A percentile compares a stretch with the other conserved stretches of the same genome.
These are phyloP conservation scores for Pyrocoelia pectoralis DNA, from an alignment of 2,888 invertebrate genomes.

Conservation along the genomic window DNA sequence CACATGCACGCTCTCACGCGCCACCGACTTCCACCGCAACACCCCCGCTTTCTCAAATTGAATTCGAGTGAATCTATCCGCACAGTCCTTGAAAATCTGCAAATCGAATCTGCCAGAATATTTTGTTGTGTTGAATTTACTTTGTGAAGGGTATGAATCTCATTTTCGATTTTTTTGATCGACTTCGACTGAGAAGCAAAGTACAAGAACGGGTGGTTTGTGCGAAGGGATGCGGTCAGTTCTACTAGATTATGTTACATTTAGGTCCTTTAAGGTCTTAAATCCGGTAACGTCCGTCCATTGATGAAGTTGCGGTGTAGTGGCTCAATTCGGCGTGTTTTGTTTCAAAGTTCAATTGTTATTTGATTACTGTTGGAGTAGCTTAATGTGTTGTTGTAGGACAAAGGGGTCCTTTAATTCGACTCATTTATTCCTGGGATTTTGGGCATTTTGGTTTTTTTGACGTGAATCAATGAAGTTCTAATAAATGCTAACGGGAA, in stretches of 20 bases:
- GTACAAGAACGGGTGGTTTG: too few species aligned
- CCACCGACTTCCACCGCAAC: slow-evolving; percentile 31
- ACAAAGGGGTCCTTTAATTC: slow-evolving; percentile 19
- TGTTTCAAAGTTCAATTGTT: slow-evolving; percentile 46
- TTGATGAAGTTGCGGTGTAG: slow-evolving; percentile 39
- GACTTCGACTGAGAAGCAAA: slow-evolving; percentile 1
- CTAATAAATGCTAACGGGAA: slow-evolving; percentile 46
- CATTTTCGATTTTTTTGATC: slow-evolving; percentile 29
- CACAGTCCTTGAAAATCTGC: slow-evolving; percentile 43
- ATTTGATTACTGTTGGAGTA: slow-evolving; percentile 48
- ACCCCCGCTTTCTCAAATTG: slow-evolving; percentile 40
- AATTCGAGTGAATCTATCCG: slow-evolving; percentile 45
- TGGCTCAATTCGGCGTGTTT: slow-evolving; percentile 35
- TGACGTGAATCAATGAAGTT: slow-evolving; percentile 37
- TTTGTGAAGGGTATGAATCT: slow-evolving; percentile 38
- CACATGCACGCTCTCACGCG: slow-evolving; percentile 31
- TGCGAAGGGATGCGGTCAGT: slow-evolving; percentile 27
- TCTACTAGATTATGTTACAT: slow-evolving; percentile 36
- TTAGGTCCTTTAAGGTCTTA: slow-evolving; percentile 39
- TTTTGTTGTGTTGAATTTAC: slow-evolving; percentile 38
- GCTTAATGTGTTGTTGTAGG: slow-evolving; percentile 36
- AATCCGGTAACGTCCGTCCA: slow-evolving; percentile 39
- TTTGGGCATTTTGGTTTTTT: slow-evolving; percentile 9
- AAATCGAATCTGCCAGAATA: slow-evolving; percentile 42
- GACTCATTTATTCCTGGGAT: slow-evolving; percentile 20